Evolutionary conservation across 1,140 invertebrate species (phyloP).

Genomic region (Drosophila mojavensis): DNA sequence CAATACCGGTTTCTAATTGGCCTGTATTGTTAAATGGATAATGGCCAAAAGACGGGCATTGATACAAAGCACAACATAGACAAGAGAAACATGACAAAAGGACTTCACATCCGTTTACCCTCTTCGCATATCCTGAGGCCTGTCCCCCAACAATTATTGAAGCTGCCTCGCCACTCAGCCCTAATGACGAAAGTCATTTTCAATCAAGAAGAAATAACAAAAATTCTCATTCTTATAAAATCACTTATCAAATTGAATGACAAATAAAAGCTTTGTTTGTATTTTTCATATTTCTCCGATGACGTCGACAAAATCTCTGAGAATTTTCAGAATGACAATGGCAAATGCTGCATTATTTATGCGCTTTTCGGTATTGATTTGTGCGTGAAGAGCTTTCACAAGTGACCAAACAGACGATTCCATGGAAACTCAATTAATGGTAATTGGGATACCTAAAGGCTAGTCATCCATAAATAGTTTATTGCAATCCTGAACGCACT

Average conservation of each 20-base stretch:
- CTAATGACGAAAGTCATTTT: constrained; percentile 42
- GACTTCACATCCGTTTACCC: constrained; percentile 3
- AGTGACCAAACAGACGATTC: constrained; percentile 5
- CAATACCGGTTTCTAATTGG: constrained; percentile 70
- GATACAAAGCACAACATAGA: constrained; percentile 35
- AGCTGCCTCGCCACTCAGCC: constrained; percentile 24
- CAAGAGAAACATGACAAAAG: constrained; percentile 38
- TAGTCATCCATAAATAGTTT: constrained; percentile 9
- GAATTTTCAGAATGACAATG: constrained; percentile 6
- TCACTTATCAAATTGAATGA: constrained; percentile 12
- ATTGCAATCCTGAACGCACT: constrained; percentile 3
- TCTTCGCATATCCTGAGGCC: not conserved
- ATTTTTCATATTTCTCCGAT: constrained; percentile 34
- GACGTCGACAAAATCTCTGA: constrained; percentile 13
- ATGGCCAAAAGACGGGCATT: constrained; percentile 25
- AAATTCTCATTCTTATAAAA: not conserved
- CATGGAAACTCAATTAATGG: constrained; percentile 34
- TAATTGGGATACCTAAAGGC: constrained; percentile 14
- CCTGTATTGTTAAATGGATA: constrained; percentile 76
- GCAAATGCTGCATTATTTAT: constrained; percentile 8
- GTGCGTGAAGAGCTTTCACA: not conserved
- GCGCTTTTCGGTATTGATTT: constrained; percentile 24
- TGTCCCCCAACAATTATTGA: constrained; percentile 30
- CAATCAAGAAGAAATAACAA: constrained; percentile 8
- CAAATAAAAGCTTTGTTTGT: constrained; percentile 5